These are phyloP conservation scores for Anastrepha ludens DNA, from an alignment of 1,140 invertebrate species.

Conservation along the genomic window DNA sequence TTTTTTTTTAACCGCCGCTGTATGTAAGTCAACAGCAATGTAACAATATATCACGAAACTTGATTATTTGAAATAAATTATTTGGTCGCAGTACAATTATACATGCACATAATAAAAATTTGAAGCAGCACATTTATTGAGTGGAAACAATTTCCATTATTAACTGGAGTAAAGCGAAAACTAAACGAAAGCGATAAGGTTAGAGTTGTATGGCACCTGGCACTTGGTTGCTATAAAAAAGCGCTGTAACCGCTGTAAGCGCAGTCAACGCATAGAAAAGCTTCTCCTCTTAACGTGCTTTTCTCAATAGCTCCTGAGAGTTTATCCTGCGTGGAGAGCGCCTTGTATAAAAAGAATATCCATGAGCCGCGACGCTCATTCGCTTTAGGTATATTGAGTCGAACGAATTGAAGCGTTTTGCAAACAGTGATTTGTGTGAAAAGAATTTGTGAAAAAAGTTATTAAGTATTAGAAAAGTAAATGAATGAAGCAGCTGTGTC, in stretches of 20 bases:
- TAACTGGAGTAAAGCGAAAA: background rate
- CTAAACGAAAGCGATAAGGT: no score
- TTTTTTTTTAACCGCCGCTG: no score
- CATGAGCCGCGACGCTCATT: background rate
- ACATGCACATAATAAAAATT: background rate
- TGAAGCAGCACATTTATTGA: background rate
- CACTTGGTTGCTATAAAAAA: conserved; percentile 26
- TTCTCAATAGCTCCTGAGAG: background rate
- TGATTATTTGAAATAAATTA: no score
- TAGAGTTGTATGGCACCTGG: no score
- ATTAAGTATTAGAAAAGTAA: background rate
- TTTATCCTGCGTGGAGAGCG: conserved; percentile 30
- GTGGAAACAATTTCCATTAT: background rate
- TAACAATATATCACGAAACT: no score
- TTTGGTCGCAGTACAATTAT: no score
- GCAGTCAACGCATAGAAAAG: background rate
- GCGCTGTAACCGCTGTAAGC: background rate
- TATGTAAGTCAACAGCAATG: no score
- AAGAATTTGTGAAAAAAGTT: background rate
- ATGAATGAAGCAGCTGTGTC: background rate
- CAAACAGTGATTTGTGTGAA: background rate
- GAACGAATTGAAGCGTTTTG: background rate
- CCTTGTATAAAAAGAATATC: background rate
- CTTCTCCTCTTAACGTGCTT: background rate
- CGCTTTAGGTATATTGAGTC: background rate